Conservation (phyloP, 2,113 vertebrate genomes). For the Diphyllodes magnificus region DNA sequence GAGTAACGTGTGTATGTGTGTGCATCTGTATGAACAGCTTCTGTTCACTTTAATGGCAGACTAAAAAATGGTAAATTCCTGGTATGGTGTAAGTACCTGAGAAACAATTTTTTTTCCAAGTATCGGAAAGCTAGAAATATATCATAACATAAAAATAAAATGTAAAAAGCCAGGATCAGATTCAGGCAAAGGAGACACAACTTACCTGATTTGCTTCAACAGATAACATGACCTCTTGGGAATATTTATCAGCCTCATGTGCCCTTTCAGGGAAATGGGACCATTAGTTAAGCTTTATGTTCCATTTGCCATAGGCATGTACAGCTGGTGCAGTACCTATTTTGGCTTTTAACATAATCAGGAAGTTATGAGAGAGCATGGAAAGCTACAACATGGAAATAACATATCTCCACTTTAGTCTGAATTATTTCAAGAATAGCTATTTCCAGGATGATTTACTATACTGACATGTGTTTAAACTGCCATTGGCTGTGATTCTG, state of each 20-base stretch:
- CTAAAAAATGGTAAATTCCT: not conserved
- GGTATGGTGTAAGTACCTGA: not conserved
- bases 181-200: not conserved
- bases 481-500: not conserved
- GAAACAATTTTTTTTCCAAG: not conserved
- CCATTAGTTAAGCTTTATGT: not conserved
- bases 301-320: not conserved
- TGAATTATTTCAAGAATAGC: not conserved
- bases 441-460: not conserved
- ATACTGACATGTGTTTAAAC: not conserved
- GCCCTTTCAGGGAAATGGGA: not conserved
- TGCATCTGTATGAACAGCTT: not conserved
- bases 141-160: not conserved
- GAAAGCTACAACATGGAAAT: not conserved
- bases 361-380: not conserved
- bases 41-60: not conserved
- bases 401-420: not conserved
- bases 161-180: not conserved
- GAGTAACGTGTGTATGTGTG: not conserved
- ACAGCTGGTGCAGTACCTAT: not conserved
- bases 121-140: not conserved
- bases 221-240: not conserved
- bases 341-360: constrained; percentile 15
- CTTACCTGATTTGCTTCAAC: not conserved
- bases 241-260: not conserved